Evolutionary conservation across 1,140 invertebrate species (phyloP), one percentile per base, ranked within the genome.

Genomic region (Spodoptera litura): DNA sequence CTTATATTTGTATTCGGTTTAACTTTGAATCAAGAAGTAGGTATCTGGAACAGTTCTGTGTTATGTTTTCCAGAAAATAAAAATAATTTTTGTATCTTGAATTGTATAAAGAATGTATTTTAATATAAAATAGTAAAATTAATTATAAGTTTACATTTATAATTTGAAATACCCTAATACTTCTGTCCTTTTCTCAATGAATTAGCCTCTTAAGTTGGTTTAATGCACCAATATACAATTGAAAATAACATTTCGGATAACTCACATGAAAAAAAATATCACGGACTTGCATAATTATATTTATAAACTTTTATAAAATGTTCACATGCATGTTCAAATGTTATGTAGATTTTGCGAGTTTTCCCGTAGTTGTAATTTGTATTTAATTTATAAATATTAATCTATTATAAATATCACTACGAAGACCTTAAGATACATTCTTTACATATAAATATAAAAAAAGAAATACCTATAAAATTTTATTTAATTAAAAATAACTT

Each of bases 371-470:
- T 59, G 15, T 68, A 68, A 8, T 51, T 68, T 68, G 25, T 55
- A 71, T 53, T 52, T 38, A 72, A 73, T 4, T 38, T 44, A 51
- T 56, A 27, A 49, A 15, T 20, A 68, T 71, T 73, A 61, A 13
- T 61, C 71, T 73, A 73, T 73, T 56, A 73, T 56, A 73, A 58
- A 73, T 59, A 73, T 59, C 20, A 44, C 71, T 73, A 73, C 71
- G 55, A 49, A 73, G 71, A 73, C 71, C 71, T 73, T 73, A 58
- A 49, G 56, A 31, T 13, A 59, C 38, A 73, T 73, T 58, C 71
- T 73, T 73, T 49, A 73, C 9, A 8, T 53, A 53, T 13, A 55
- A 5, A 9, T 8, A 66, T 13, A 62, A 62, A 31, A 31, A 62
- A 13, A 31, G 31, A 31, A 31, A 31, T 31, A 31, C 4, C 2